Conservation (phyloP, 1,140 invertebrate genomes). For the Pseudomyrmex dendroicus region DNA sequence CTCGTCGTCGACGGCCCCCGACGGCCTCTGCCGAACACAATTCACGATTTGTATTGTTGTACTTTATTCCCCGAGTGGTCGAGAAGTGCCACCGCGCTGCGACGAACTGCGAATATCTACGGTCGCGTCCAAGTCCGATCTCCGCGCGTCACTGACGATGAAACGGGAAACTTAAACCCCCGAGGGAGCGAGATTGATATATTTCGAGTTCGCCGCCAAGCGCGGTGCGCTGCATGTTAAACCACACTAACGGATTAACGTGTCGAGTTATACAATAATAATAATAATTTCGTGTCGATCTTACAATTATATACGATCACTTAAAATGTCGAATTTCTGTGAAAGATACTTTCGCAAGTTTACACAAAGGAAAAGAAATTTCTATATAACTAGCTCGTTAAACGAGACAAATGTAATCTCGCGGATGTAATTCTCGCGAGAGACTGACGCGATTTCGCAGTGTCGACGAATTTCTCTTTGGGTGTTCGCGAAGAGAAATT, state of each 20-base stretch:
- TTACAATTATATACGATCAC: not conserved
- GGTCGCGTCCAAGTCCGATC: slow-evolving; percentile 53
- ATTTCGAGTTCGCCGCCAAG: slow-evolving; percentile 42
- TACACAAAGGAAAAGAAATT: not conserved
- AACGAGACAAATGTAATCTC: slow-evolving; percentile 32
- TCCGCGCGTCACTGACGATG: slow-evolving; percentile 47
- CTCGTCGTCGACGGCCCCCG: slow-evolving; percentile 70
- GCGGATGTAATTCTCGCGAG: slow-evolving; percentile 1
- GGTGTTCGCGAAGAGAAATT: slow-evolving; percentile 20
- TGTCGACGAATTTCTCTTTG: slow-evolving; percentile 31
- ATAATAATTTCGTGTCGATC: no score
- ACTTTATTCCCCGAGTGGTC: slow-evolving; percentile 73
- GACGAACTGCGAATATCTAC: slow-evolving; percentile 56
- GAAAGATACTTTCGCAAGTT: no score
- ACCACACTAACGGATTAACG: no score
- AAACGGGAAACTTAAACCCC: slow-evolving; percentile 60
- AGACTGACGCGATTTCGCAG: slow-evolving; percentile 7
- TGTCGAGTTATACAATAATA: no score
- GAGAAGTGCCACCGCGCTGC: slow-evolving; percentile 37
- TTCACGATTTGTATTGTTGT: slow-evolving; percentile 79
- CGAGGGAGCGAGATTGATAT: slow-evolving; percentile 61
- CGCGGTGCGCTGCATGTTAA: not conserved
- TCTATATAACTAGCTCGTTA: slow-evolving; percentile 14
- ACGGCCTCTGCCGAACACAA: slow-evolving; percentile 76
- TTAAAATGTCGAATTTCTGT: not conserved